Evolutionary conservation across 2,113 vertebrate species (phyloP), one percentile per base, ranked within the genome.

Genomic region (Hypomesus transpacificus): DNA sequence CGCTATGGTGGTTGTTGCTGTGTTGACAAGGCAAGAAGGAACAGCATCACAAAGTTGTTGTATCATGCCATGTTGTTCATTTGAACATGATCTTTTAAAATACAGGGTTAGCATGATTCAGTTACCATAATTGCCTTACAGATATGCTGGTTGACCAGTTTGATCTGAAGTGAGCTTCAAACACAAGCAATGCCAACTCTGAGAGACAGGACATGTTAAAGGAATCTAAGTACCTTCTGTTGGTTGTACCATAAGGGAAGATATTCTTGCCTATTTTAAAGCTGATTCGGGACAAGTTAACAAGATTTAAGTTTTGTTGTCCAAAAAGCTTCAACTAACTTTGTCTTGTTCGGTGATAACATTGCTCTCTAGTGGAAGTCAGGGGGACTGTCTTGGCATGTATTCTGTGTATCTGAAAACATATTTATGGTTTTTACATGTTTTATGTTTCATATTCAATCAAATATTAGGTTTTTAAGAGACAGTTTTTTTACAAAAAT

Each of bases 311-410:
- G 9, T 8, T 46, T 46, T 11, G 39, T 11, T 46, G 39, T 46
- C 39, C 39, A 46, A 46, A 46, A 46, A 0, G 39, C 13, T 46
- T 46, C 2, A 11, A 11, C 39, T 46, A 46, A 46, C 9, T 46
- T 9, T 46, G 39, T 46, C 39, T 11, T 46, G 7, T 46, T 31
- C 1, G 26, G 50, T 61, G 22, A 21, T 61, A 28, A 18, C 18
- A 6, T 34, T 63, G 61, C 61, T 7, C 61, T n/a, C 61, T 63
- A 46, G 34, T 69, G 68, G 54, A 69, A 69, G 14, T 34, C 58
- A 34, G 28, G 14, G 13, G 21, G 59, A 11, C 9, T 46, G 39
- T 46, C 39, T 46, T 46, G 39, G 39, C 39, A 46, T 11, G 8
- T 46, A 46, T 5, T 46, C 39, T 46, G 39, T 46, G 6, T 46